These are phyloP conservation scores for Perca schrenkii DNA, from an alignment of 2,113 vertebrate species.

Conservation along the genomic window DNA sequence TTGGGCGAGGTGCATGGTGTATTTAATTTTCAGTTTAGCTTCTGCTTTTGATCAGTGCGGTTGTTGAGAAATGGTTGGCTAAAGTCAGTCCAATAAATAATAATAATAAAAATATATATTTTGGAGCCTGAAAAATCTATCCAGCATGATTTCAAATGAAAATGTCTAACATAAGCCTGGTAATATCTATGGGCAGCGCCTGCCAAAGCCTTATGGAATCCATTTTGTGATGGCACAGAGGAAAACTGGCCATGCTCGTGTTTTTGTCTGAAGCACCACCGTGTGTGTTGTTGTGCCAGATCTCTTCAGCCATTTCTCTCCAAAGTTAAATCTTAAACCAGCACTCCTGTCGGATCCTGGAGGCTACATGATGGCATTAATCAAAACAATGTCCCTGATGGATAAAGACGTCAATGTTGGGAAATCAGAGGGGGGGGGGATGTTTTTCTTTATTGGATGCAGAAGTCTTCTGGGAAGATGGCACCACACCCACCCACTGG, in stretches of 20 bases:
- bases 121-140: constrained; percentile 59
- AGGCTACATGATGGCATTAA: constrained; percentile 63
- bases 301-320: constrained; percentile 60
- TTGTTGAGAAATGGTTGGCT: constrained; percentile 16
- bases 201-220: constrained; percentile 57
- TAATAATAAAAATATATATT: constrained; percentile 29
- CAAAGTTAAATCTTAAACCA: constrained; percentile 66
- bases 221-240: constrained; percentile 57
- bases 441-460: constrained; percentile 41
- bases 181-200: constrained; percentile 54
- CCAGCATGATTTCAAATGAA: constrained; percentile 58
- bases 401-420: constrained; percentile 64
- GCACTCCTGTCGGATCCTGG: constrained; percentile 56
- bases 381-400: constrained; percentile 60
- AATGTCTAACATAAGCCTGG: constrained; percentile 54
- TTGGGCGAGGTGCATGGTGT: neutral
- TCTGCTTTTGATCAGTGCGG: constrained; percentile 11
- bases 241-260: constrained; percentile 51
- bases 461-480: constrained; percentile 44
- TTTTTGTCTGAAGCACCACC: constrained; percentile 35
- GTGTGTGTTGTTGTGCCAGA: constrained; percentile 67
- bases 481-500: constrained; percentile 13
- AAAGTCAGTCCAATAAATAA: constrained; percentile 31
- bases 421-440: constrained; percentile 1
- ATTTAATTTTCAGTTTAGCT: neutral